phyloP scores from a whole-genome alignment of 2,113 vertebrate species.

The Phalacrocorax brasilianus region DNA sequence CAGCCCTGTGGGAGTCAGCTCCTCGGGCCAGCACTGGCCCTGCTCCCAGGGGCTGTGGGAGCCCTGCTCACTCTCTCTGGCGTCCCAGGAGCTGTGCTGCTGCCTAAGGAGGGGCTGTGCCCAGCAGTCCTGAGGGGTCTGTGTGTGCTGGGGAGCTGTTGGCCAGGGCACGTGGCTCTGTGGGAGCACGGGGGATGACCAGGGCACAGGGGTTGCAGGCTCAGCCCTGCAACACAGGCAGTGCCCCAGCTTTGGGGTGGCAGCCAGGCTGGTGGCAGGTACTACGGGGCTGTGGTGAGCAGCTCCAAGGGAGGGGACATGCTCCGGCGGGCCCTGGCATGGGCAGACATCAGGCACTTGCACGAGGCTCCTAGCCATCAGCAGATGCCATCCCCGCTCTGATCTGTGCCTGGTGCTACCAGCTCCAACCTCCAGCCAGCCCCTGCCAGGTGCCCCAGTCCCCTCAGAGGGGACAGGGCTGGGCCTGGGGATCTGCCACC shows the following conservation, averaged over 20 bases:
- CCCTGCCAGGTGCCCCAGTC: neutral
- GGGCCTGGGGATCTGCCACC: neutral
- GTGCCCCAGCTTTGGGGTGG: neutral
- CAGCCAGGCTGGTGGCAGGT: neutral
- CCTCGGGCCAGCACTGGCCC: neutral
- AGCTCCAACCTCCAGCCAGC: neutral
- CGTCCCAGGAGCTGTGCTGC: neutral
- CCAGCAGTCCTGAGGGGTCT: neutral
- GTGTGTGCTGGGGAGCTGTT: neutral
- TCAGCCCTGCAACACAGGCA: neutral
- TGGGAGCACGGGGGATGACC: neutral
- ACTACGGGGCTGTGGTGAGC: neutral
- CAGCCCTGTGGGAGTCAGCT: neutral
- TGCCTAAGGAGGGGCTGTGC: too few species aligned
- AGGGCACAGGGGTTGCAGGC: neutral
- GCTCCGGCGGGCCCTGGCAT: rapidly evolving
- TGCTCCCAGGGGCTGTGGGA: neutral
- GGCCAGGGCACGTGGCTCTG: neutral
- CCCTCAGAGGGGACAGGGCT: too few species aligned
- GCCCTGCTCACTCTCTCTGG: neutral
- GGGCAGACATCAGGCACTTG: rapidly evolving
- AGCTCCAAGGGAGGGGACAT: neutral
- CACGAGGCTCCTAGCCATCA: rapidly evolving
- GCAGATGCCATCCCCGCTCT: rapidly evolving
- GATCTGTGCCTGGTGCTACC: neutral